Evolutionary conservation across 1,140 invertebrate genomes (phyloP).

Genomic region (Brachionus angularis): DNA sequence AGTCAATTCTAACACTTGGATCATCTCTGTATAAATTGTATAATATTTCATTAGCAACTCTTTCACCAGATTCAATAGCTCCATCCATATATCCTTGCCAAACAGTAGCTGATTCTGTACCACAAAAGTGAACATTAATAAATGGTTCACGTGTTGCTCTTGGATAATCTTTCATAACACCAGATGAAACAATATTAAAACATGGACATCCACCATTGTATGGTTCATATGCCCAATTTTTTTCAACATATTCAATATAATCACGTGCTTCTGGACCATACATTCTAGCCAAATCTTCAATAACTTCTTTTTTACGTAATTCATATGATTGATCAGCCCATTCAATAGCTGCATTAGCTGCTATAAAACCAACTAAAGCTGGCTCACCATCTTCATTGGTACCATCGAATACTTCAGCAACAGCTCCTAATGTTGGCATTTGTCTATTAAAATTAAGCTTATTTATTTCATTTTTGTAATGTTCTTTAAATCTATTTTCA

Average conservation of each 20-base stretch:
- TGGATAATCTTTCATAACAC: constrained; percentile 46
- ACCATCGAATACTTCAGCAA: constrained; percentile 58
- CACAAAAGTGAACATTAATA: constrained; percentile 55
- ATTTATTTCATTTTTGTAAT: constrained; percentile 17
- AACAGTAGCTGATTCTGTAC: constrained; percentile 56
- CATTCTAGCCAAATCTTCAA: constrained; percentile 53
- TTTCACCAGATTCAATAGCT: constrained; percentile 56
- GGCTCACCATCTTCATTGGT: constrained; percentile 53
- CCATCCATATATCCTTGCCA: constrained; percentile 59
- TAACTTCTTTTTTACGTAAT: constrained; percentile 52
- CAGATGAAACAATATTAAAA: constrained; percentile 50
- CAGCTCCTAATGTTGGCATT: constrained; percentile 47
- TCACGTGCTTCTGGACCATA: constrained; percentile 52
- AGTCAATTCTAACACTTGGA: neutral
- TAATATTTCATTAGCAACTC: constrained; percentile 54
- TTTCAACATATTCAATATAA: constrained; percentile 54
- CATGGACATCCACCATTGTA: constrained; percentile 54
- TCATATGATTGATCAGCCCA: constrained; percentile 47
- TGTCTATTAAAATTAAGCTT: constrained; percentile 39
- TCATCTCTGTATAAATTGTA: neutral
- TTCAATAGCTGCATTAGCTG: constrained; percentile 51
- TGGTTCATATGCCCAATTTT: constrained; percentile 55
- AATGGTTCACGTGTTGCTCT: constrained; percentile 47
- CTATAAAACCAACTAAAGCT: constrained; percentile 58
- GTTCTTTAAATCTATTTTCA: constrained; percentile 3